phyloP scores from a whole-genome alignment of 2,888 invertebrate species.

The Invenusta paracnida region DNA sequence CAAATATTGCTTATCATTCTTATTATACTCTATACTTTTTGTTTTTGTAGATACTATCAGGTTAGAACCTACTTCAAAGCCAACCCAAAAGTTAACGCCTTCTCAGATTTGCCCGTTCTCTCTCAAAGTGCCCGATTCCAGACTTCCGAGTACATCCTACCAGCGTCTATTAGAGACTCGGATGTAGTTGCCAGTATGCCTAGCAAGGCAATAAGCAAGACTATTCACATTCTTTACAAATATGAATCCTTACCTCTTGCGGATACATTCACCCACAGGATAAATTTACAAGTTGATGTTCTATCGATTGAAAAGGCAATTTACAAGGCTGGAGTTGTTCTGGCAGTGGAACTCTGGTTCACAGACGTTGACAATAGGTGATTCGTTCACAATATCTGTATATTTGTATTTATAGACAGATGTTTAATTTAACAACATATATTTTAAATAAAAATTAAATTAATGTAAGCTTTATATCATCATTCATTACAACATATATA shows the following conservation, averaged over 20 bases:
- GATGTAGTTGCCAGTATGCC: neutral
- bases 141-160: neutral
- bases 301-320: slow-evolving; percentile 23
- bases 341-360: slow-evolving; percentile 30
- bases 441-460: too few species aligned
- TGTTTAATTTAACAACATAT: too few species aligned
- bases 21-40: too few species aligned
- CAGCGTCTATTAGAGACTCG: neutral
- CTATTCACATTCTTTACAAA: slow-evolving; percentile 22
- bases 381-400: too few species aligned
- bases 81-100: neutral
- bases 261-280: slow-evolving; percentile 27
- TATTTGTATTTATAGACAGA: too few species aligned
- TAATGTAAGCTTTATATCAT: too few species aligned
- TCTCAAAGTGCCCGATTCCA: neutral
- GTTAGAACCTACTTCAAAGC: neutral
- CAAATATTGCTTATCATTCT: neutral
- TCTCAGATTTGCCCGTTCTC: neutral
- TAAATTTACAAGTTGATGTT: slow-evolving; percentile 28
- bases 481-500: too few species aligned
- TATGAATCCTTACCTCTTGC: slow-evolving; percentile 22
- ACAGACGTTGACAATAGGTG: slow-evolving; percentile 18
- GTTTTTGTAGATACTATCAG: neutral
- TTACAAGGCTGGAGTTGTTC: slow-evolving; percentile 26
- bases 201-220: slow-evolving; percentile 28